Base-by-base conservation (phyloP, 2,797 vertebrate genomes). In the Cheirogaleus major region DNA sequence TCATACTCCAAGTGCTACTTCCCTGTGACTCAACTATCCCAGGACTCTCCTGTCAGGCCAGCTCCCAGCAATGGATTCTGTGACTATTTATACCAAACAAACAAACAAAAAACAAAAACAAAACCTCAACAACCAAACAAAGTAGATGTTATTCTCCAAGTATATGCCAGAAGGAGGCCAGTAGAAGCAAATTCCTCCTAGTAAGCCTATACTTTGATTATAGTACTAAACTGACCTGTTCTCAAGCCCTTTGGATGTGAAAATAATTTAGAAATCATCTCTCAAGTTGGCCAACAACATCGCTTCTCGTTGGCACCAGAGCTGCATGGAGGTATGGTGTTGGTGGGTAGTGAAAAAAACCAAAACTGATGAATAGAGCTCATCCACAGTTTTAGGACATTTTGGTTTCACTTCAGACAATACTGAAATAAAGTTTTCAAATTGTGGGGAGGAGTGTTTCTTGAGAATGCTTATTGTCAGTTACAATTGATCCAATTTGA, bases 1-100 rank as follows among this genome's bases (percentile, higher is more conserved):
- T 72, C 6, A 91, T 30, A 78, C 4, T 67, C 32, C 50, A 80
- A 61, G 22, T 20, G 20, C 48, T 89, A 5, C n/a, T 91, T 89
- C 14, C 52, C 32, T 85, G 7, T 57, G 61, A 61, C 38, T 95
- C 65, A 91, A 55, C 70, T 95, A 65, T 79, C 32, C n/a, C 25
- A 85, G 35, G n/a, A 84, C 32, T 83, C 38, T 61, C n/a, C 80
- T 83, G 41, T 69, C 38, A 79, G 22, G n/a, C 45, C 76, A 45
- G 25, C 50, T 50, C 25, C 41, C 72, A 87, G 43, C 45, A 93
- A 88, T n/a, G 76, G 83, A 96, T 76, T 84, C 65, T 73, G 38
- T 78, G 27, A 55, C 75, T 95, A 83, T 95, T 92, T 95, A 96
- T 72, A 93, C 75, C 14, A 79, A 72, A 65, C 12, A 81, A 78